Evolutionary conservation across 2,888 invertebrate species (phyloP).

Genomic region (Podabrus alpinus): DNA sequence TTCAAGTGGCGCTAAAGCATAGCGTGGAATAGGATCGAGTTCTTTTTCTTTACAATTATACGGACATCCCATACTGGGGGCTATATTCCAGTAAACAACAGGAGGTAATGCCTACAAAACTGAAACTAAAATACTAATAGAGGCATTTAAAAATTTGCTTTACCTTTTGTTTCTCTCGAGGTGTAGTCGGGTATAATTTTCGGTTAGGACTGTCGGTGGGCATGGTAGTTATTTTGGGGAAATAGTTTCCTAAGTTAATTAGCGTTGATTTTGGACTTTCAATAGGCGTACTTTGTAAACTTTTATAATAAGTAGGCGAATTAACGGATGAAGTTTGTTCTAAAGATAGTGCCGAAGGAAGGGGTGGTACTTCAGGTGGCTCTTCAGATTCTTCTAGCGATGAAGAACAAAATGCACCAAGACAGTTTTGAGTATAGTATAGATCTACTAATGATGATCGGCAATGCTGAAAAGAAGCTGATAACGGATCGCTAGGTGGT

Average conservation of each 20-base stretch:
- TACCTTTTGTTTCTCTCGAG: constrained; percentile 64
- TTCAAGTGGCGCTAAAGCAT: constrained; percentile 61
- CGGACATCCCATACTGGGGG: constrained; percentile 64
- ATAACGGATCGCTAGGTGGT: constrained; percentile 49
- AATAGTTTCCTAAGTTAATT: constrained; percentile 54
- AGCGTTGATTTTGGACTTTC: constrained; percentile 52
- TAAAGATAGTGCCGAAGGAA: constrained; percentile 46
- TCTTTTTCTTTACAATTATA: constrained; percentile 64
- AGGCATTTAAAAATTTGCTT: constrained; percentile 9
- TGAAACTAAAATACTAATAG: constrained; percentile 4
- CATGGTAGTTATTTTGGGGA: constrained; percentile 49
- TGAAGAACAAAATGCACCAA: constrained; percentile 48
- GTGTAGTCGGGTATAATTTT: constrained; percentile 64
- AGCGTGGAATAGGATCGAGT: constrained; percentile 61
- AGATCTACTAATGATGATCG: constrained; percentile 60
- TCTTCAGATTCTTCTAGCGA: constrained; percentile 41
- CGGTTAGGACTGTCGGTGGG: constrained; percentile 56
- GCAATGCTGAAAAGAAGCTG: constrained; percentile 58
- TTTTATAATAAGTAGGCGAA: constrained; percentile 51
- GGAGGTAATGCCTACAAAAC: constrained; percentile 60
- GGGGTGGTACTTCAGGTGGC: constrained; percentile 51
- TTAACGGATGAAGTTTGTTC: constrained; percentile 35
- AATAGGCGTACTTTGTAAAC: constrained; percentile 52
- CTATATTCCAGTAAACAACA: constrained; percentile 64
- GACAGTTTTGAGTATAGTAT: constrained; percentile 60